Base-by-base conservation (phyloP, 2,797 vertebrate species). In the Anguilla megastoma region DNA sequence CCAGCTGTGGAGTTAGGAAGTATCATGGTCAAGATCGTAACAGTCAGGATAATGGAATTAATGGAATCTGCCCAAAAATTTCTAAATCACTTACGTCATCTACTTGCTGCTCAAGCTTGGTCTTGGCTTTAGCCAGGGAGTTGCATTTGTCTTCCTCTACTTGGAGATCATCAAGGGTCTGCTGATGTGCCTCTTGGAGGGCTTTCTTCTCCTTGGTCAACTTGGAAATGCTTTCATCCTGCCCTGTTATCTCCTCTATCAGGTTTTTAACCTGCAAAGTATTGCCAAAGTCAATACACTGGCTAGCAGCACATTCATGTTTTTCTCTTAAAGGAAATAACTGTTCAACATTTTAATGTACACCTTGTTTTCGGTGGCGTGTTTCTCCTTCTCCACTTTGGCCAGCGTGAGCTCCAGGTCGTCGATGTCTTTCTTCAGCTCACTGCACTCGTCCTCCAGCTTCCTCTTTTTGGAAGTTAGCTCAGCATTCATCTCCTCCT, bases 141-240 rank as follows among this genome's bases (percentile, higher is more conserved):
- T 97, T 97, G 94, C 96, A 96, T 96, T 98, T 98, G 95, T 98
- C 98, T 90, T 97, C 96, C 89, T 97, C 97, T 94, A 95, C 97
- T 93, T 95, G 97, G 50, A 98, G 95, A 88, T 97, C 96, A 93
- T 97, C 97, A 12, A 97, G 95, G 63, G 93, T 95, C 91, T 97
- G 97, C 92, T 97, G 96, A 91, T 96, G 96, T 88, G 96, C 95
- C 93, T 97, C 96, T 92, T 97, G 96, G 86, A 97, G 93, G 66
- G 95, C 95, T 90, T 96, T 96, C 90, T 96, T 96, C 91, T 96
- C 96, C 90, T 96, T 97, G 0, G 94, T 94, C 33, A 79, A 84
- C 3, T 84, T 48, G 58, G 88, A n/a, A 48, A 82, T 24, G 79
- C 79, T 82, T 21, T 82, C 79, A 82, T 82, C 89, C 88, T 97